These are phyloP conservation scores for Sialia sialis DNA, from an alignment of 2,113 vertebrate species.

Conservation along the genomic window DNA sequence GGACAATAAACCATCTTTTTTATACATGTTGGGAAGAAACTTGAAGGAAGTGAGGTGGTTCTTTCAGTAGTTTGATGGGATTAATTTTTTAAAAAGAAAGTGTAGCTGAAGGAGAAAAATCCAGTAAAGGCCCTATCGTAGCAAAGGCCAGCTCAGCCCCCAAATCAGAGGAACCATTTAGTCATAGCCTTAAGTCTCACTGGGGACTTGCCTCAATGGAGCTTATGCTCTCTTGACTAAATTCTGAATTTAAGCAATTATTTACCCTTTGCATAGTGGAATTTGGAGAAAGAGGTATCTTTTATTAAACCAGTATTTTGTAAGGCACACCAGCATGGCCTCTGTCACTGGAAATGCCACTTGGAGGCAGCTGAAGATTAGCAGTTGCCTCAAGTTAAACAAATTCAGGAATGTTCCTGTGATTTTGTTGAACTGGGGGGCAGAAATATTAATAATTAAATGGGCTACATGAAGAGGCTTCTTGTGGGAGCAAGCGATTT, in stretches of 20 bases:
- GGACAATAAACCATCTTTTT: constrained; percentile 40
- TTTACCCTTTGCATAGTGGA: constrained; percentile 14
- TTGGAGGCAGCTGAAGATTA: not conserved
- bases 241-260: constrained; percentile 1
- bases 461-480: not conserved
- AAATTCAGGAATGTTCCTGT: not conserved
- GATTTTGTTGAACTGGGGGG: not conserved
- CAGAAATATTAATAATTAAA: constrained; percentile 15
- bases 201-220: not conserved
- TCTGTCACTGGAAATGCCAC: not conserved
- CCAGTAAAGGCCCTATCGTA: not conserved
- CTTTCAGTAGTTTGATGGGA: constrained; percentile 20
- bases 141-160: not conserved
- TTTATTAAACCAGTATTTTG: not conserved
- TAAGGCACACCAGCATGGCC: not conserved
- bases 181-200: not conserved
- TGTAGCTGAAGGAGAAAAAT: not conserved
- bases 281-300: not conserved
- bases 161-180: not conserved
- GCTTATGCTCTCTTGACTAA: not conserved
- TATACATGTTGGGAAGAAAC: constrained; percentile 25
- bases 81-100: constrained; percentile 28
- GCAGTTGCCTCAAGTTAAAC: not conserved
- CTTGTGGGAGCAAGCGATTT: not conserved
- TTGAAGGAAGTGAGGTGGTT: constrained; percentile 22